phyloP scores from a whole-genome alignment of 2,113 vertebrate species.

The Taurulus bubalis region DNA sequence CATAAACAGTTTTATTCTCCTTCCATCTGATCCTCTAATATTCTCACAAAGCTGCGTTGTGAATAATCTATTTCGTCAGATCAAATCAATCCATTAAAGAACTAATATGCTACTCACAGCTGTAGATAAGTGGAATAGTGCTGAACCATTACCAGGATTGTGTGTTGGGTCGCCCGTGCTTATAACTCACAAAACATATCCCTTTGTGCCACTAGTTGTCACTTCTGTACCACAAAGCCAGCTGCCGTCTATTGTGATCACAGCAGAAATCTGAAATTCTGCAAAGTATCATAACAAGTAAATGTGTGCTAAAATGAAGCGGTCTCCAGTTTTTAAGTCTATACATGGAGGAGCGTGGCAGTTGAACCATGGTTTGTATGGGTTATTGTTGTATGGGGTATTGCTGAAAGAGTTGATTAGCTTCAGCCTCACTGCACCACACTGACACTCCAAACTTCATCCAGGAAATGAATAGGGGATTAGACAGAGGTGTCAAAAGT shows the following conservation, averaged over 20 bases:
- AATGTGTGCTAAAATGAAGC: background rate
- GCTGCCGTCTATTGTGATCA: background rate
- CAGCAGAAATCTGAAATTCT: background rate
- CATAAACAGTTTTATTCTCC: background rate
- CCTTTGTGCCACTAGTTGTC: background rate
- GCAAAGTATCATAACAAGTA: background rate
- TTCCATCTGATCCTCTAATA: background rate
- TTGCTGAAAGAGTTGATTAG: slow-evolving; percentile 21
- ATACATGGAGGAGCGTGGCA: background rate
- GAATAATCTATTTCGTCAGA: background rate
- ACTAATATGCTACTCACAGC: background rate
- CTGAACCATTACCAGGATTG: background rate
- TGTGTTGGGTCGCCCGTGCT: background rate
- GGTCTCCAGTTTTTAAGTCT: no score
- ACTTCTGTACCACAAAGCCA: background rate
- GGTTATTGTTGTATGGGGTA: background rate
- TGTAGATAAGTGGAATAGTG: background rate
- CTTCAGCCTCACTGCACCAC: slow-evolving; percentile 10
- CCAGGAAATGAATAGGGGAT: slow-evolving; percentile 24
- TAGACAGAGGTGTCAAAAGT: no score
- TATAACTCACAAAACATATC: background rate
- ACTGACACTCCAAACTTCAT: slow-evolving; percentile 9
- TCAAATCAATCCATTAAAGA: slow-evolving; percentile 2
- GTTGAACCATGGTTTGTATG: background rate
- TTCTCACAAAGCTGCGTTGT: background rate